These are phyloP conservation scores for Gallinago nigripennis DNA, from an alignment of 2,797 vertebrate species.

Conservation along the genomic window DNA sequence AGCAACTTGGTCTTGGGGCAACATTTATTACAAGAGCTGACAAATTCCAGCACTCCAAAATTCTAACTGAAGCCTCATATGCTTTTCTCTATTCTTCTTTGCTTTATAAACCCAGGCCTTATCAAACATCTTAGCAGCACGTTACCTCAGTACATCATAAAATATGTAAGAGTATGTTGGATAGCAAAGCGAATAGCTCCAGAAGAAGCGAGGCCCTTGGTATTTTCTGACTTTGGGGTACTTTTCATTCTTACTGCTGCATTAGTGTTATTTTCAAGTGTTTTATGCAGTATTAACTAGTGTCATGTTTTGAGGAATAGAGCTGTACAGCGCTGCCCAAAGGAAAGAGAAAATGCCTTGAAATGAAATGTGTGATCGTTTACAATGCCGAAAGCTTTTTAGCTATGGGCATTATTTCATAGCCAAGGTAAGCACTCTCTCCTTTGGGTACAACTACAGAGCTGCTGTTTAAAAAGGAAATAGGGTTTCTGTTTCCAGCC, in stretches of 20 bases:
- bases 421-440: slow-evolving; percentile 40
- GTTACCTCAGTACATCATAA: neutral
- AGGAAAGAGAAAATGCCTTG: slow-evolving; percentile 56
- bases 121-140: neutral
- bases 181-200: neutral
- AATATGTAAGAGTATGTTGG: neutral
- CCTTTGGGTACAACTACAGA: slow-evolving; percentile 6
- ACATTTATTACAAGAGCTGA: neutral
- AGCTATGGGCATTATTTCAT: slow-evolving; percentile 53
- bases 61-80: neutral
- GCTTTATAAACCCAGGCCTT: neutral
- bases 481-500: neutral
- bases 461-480: slow-evolving; percentile 3
- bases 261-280: slow-evolving; percentile 28
- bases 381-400: slow-evolving; percentile 30
- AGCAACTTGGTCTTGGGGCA: neutral
- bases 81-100: neutral
- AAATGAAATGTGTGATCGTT: slow-evolving; percentile 42
- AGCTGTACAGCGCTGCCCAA: neutral
- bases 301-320: slow-evolving; percentile 20
- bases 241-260: neutral
- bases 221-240: neutral
- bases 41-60: neutral
- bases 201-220: neutral
- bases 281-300: slow-evolving; percentile 53